Percentiles rank a stretch among this genome's conserved stretches.
These are phyloP conservation scores for Oxygymnocypris stewartii DNA, from an alignment of 2,113 vertebrate species.

Conservation along the genomic window DNA sequence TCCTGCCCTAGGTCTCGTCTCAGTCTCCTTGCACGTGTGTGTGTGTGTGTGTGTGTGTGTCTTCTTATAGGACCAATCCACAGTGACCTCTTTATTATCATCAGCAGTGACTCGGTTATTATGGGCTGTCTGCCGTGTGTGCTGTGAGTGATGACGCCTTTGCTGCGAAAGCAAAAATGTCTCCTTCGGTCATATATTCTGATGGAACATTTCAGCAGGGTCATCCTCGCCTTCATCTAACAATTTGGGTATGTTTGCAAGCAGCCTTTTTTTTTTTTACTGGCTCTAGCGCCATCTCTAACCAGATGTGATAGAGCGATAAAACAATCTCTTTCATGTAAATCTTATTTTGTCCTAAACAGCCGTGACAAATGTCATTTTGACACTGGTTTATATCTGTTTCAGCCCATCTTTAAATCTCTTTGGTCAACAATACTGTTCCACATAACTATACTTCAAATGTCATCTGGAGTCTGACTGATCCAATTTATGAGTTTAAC, in stretches of 20 bases:
- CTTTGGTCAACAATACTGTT: background rate
- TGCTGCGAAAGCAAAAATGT: background rate
- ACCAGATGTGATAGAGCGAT: constrained; percentile 5
- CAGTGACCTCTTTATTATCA: constrained; percentile 43
- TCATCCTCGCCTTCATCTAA: background rate
- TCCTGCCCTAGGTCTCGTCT: constrained; percentile 1
- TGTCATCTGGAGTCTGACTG: background rate
- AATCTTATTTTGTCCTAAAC: background rate
- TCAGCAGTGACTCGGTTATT: constrained; percentile 43
- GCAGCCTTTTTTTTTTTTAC: background rate
- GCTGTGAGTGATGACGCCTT: constrained; percentile 36
- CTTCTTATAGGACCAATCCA: background rate
- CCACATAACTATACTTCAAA: background rate
- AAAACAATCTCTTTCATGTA: background rate
- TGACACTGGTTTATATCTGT: background rate
- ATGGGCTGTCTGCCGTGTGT: constrained; percentile 36
- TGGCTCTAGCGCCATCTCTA: background rate
- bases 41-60: background rate
- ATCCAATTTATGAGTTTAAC: background rate
- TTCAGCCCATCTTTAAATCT: background rate
- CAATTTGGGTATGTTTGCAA: constrained; percentile 17
- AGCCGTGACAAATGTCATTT: background rate
- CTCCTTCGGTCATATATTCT: constrained; percentile 19
- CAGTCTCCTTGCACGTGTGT: background rate
- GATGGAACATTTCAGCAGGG: background rate